These are phyloP conservation scores for Nowickia ferox DNA, from an alignment of 2,888 invertebrate genomes.

Conservation along the genomic window DNA sequence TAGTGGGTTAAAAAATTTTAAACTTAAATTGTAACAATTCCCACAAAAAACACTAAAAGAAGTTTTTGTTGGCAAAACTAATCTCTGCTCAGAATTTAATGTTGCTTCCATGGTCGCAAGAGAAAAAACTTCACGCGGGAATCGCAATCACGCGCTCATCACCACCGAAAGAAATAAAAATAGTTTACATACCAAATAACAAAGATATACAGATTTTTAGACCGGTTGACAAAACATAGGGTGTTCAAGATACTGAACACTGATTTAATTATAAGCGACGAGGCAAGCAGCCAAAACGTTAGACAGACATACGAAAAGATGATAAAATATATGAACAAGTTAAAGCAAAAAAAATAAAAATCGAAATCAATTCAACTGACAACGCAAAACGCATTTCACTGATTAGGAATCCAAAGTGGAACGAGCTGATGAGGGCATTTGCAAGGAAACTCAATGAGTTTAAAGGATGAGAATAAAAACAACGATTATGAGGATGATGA, in stretches of 20 bases:
- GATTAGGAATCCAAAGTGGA: constrained; percentile 75
- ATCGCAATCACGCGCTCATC: not conserved
- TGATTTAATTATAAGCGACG: constrained; percentile 73
- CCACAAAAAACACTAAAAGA: too few species aligned
- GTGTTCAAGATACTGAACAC: constrained; percentile 73
- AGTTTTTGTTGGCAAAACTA: too few species aligned
- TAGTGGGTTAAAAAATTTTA: too few species aligned
- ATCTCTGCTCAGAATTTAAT: too few species aligned
- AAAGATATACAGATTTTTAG: constrained; percentile 33
- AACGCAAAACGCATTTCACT: constrained; percentile 79
- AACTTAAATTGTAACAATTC: too few species aligned
- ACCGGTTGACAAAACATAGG: constrained; percentile 70
- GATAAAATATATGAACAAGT: constrained; percentile 40
- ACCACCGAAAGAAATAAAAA: not conserved
- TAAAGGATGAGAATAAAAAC: constrained; percentile 68
- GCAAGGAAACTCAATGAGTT: constrained; percentile 41
- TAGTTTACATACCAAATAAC: constrained; percentile 9
- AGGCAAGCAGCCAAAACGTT: constrained; percentile 27
- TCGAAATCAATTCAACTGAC: constrained; percentile 74
- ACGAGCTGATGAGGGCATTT: constrained; percentile 62
- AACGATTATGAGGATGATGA: constrained; percentile 75
- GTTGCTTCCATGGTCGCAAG: too few species aligned
- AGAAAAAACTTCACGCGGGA: not conserved
- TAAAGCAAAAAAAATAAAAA: constrained; percentile 61
- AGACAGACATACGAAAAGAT: constrained; percentile 37